A percentile compares a stretch with the other conserved stretches of the same genome.
Conservation (phyloP, 2,888 invertebrate genomes). For the Hetaerina titia region DNA sequence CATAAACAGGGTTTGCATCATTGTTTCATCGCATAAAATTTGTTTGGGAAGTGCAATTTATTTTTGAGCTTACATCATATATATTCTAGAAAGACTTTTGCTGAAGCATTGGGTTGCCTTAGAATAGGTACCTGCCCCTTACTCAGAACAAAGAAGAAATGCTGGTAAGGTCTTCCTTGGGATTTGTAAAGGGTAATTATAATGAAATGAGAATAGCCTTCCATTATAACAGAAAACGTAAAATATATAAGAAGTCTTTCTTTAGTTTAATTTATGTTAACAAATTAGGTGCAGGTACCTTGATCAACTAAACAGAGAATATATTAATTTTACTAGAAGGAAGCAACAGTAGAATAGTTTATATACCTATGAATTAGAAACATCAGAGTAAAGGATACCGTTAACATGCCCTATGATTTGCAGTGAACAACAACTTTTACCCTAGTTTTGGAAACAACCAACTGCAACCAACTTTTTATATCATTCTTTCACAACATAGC, state of each 20-base stretch:
- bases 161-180: too few relatives aligned
- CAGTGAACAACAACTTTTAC: background rate
- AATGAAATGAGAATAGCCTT: background rate
- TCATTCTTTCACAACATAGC: conserved; percentile 2
- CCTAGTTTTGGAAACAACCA: background rate
- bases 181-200: background rate
- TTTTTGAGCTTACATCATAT: background rate
- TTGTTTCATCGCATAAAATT: background rate
- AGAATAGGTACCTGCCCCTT: background rate
- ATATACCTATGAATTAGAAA: background rate
- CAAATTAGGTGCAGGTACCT: background rate
- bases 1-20: background rate
- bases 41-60: conserved; percentile 16
- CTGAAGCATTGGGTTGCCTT: background rate
- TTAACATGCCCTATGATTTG: background rate
- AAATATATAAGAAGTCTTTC: background rate
- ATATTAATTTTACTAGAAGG: background rate
- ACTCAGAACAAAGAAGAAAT: background rate
- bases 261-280: background rate
- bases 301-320: background rate
- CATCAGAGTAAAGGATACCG: background rate
- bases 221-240: background rate
- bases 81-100: conserved; percentile 3
- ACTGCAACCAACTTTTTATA: conserved; percentile 4
- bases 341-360: background rate